Evolutionary conservation across 2,888 invertebrate genomes (phyloP), one percentile per base, ranked within the genome.

Genomic region (Drosophila diplacantha): DNA sequence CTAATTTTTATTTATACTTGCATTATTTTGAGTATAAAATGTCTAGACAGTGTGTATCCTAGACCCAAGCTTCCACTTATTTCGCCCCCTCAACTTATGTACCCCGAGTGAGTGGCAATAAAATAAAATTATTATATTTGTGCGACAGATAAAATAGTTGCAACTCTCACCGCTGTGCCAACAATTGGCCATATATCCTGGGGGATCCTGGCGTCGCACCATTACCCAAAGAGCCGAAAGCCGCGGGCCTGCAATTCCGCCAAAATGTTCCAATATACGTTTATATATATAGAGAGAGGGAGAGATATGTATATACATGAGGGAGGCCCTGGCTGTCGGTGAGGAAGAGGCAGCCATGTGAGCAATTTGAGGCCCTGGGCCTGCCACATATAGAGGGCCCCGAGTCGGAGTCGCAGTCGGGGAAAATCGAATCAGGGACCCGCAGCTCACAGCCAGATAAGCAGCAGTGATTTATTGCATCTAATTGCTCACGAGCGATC

Each of bases 401-500:
- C 47, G 65, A 38, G 7, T 34, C 34, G 8, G 62, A 38, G 7
- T 34, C 34, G 2, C 53, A 55, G 62, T 31, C 29, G n/a, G 55
- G 26, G 32, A 44, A 47, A 65, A 62, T 65, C 67, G 52, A 59
- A 59, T 49, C 66, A 65, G 41, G 56, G 66, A 38, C 64, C 64
- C 64, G 64, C 64, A 67, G 68, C 44, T 32, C 47, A 20, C 37
- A 22, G 44, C 32, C 39, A 75, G 83, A 82, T 82, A 54, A 75
- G 66, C 54, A 57, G 69, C 50, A 41, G 37, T 60, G 59, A 77
- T 77, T 77, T 77, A 77, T 77, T 72, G 81, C 83, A 80, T 82
- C 83, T 82, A 77, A 77, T 82, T 77, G 77, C 77, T 81, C 82
- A 73, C 65, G 67, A 63, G 57, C 44, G 38, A 57, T 57, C 65